A percentile compares a stretch with the other conserved stretches of the same genome.
phyloP scores from a whole-genome alignment of 2,888 invertebrate genomes.

The Epinotia nisella region DNA sequence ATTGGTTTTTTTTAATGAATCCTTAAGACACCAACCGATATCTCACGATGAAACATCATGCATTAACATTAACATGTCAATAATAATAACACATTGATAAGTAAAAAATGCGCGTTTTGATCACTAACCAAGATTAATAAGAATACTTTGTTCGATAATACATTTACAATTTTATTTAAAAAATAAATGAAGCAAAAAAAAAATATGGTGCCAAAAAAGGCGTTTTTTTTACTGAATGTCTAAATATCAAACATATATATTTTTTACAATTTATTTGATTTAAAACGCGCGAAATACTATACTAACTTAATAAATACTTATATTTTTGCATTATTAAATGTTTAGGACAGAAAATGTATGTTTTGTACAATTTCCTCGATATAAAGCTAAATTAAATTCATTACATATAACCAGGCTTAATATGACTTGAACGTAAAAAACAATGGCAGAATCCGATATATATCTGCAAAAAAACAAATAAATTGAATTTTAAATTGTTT shows the following conservation, averaged over 20 bases:
- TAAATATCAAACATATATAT: background rate
- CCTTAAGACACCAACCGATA: background rate
- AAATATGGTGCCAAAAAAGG: background rate
- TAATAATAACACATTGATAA: constrained; percentile 42
- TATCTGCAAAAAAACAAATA: background rate
- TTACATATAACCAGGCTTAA: constrained; percentile 33
- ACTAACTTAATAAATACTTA: constrained; percentile 8
- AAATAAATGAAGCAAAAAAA: constrained; percentile 10
- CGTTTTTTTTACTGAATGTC: background rate
- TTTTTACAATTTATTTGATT: background rate
- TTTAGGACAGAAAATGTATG: background rate
- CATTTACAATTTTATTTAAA: background rate
- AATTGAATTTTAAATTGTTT: too few species aligned
- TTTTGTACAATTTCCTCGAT: background rate
- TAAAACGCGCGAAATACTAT: constrained; percentile 8
- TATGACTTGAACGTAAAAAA: constrained; percentile 41
- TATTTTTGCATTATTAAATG: constrained; percentile 24
- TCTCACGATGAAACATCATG: constrained; percentile 5
- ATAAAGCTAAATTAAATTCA: constrained; percentile 30
- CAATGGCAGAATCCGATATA: constrained; percentile 26
- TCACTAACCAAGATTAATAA: background rate
- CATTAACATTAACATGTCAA: constrained; percentile 48
- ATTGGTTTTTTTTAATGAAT: background rate
- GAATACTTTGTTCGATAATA: background rate
- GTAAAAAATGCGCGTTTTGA: constrained; percentile 36